Evolutionary conservation across 23 tunicate genomes (phyloP), one percentile per base, ranked within the genome.

Genomic region (Ciona savignyi): DNA sequence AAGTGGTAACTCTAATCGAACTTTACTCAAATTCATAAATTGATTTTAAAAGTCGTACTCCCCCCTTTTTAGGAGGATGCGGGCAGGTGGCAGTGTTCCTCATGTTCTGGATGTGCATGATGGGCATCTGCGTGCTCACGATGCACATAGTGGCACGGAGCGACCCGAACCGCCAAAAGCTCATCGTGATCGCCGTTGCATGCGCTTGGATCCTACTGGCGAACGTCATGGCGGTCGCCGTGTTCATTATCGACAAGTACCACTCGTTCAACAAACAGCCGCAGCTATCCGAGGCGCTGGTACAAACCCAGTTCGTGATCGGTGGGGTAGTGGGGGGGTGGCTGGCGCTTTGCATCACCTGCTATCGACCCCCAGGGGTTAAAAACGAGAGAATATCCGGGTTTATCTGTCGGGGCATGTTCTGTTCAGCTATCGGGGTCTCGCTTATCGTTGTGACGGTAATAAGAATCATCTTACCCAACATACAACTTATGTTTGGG

Each of bases 281-380:
- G 1, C 70, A 77, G 19, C 63, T 85, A 60, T 78, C 84, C 25
- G 81, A 78, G 30, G 77, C 84, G 15, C 27, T 85, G 2, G 80
- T 70, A 27, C 84, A 63, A 19, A 49, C 68, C 1, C 84, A 49
- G 11, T 74, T 85, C 67, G 34, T 34, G 29, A 70, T 85, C 3
- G 92, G 92, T 21, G 92, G 92, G 3, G 77, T 78, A 1, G 76
- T 74, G 1, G 92, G 92, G 25, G 92, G 92, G 2, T 85, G 92
- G 92, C 48, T 85, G 30, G 92, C 81, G 27, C 66, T 85, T 62
- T 73, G 84, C 29, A 34, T 85, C 22, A 85, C 92, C 25, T 75
- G 80, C 63, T 85, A 85, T 68, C 51, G 68, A 32, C 92, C 92
- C 4, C 84, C 92, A 1, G 92, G 92, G 31, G 24, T 70, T 4